Conservation (phyloP, 2,888 invertebrate genomes). For the Cloeon dipterum region DNA sequence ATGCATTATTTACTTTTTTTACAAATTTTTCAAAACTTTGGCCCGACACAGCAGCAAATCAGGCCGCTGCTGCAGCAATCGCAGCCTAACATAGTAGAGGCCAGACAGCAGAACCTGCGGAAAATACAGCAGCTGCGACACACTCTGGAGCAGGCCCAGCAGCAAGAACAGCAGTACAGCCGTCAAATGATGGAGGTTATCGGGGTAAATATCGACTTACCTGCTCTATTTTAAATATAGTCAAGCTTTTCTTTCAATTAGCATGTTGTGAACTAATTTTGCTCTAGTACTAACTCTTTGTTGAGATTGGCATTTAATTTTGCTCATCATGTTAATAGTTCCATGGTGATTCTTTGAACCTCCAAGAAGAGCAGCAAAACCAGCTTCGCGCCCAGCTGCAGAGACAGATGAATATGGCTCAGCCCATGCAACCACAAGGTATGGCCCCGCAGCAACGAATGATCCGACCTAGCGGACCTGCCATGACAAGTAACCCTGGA, state of each 20-base stretch:
- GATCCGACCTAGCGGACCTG: constrained; percentile 33
- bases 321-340: background rate
- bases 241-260: background rate
- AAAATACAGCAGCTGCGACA: constrained; percentile 55
- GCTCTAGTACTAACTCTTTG: too few species aligned
- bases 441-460: constrained; percentile 30
- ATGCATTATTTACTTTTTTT: too few species aligned
- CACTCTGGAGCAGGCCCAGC: constrained; percentile 57
- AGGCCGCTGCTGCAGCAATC: constrained; percentile 11
- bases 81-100: constrained; percentile 37
- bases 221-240: background rate
- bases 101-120: constrained; percentile 52
- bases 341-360: background rate
- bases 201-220: background rate
- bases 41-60: constrained; percentile 11
- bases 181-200: constrained; percentile 36
- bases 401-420: constrained; percentile 14
- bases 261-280: background rate
- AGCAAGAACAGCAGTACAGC: constrained; percentile 54
- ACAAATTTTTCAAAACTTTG: too few species aligned
- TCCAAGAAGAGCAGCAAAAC: constrained; percentile 22
- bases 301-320: too few species aligned
- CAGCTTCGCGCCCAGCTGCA: constrained; percentile 22
- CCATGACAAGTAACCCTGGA: constrained; percentile 53
- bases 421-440: constrained; percentile 12